Percentiles rank a stretch among this genome's conserved stretches.
Evolutionary conservation across 2,797 vertebrate genomes (phyloP).

Genomic region (Tokudaia tokunoshimensis): DNA sequence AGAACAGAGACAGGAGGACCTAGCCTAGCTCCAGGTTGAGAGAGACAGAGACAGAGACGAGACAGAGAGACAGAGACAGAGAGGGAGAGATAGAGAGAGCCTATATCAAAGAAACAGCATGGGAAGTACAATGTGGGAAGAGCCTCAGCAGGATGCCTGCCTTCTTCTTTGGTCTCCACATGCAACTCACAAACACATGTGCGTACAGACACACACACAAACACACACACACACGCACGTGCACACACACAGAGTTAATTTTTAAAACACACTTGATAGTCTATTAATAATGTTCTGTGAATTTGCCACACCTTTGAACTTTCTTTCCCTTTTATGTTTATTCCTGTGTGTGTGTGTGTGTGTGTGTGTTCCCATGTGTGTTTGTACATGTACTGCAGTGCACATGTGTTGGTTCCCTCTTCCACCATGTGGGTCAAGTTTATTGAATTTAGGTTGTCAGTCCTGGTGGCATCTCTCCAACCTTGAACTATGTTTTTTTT

Average conservation of each 20-base stretch:
- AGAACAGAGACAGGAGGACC: not conserved
- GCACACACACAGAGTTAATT: not conserved
- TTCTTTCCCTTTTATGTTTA: not conserved
- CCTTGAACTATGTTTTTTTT: not conserved
- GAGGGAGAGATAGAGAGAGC: not conserved
- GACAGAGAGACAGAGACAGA: no score
- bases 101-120: not conserved
- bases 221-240: no score
- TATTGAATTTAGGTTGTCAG: not conserved
- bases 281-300: not conserved
- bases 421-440: not conserved
- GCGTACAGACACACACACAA: no score
- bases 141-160: not conserved
- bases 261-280: not conserved
- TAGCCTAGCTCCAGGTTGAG: not conserved
- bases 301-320: not conserved
- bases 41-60: not conserved
- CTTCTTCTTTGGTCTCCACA: no score
- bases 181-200: no score
- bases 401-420: not conserved
- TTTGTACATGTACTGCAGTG: not conserved
- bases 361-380: not conserved
- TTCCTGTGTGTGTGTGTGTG: no score
- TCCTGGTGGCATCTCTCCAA: not conserved
- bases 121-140: not conserved